A percentile compares a stretch with the other conserved stretches of the same genome.
Evolutionary conservation across 2,113 vertebrate species (phyloP).

Genomic region (Phrynosoma platyrhinos): DNA sequence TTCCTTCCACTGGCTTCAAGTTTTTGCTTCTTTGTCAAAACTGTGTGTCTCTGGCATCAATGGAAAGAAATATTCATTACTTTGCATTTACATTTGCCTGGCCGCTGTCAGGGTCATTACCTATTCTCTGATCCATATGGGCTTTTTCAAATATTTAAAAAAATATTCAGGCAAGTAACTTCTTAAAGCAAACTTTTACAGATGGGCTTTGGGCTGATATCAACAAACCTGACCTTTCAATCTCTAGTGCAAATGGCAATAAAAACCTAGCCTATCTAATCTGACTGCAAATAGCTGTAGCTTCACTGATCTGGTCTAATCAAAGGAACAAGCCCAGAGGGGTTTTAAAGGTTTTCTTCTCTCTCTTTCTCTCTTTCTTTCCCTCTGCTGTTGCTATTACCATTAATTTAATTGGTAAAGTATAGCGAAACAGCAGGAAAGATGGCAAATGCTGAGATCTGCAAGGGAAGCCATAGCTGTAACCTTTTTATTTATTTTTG

Average conservation of each 20-base stretch:
- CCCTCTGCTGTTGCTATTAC: conserved; percentile 59
- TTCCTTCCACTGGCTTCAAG: conserved; percentile 22
- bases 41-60: neutral
- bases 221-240: conserved; percentile 73
- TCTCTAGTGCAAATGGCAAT: conserved; percentile 70
- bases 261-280: conserved; percentile 71
- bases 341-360: conserved; percentile 73
- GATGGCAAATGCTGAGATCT: conserved; percentile 73
- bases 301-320: conserved; percentile 79
- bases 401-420: conserved; percentile 81
- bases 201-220: conserved; percentile 69
- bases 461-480: conserved; percentile 64
- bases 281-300: conserved; percentile 77
- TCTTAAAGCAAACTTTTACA: conserved; percentile 68
- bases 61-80: neutral
- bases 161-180: conserved; percentile 64
- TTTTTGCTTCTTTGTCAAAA: conserved; percentile 22
- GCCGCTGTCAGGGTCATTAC: conserved; percentile 16
- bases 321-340: conserved; percentile 77
- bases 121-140: conserved; percentile 50
- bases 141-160: conserved; percentile 63
- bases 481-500: neutral
- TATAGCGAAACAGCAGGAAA: conserved; percentile 70
- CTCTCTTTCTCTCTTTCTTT: neutral
- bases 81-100: conserved; percentile 46